Conservation (phyloP, 1,140 invertebrate species). For the Drosophila triauraria region DNA sequence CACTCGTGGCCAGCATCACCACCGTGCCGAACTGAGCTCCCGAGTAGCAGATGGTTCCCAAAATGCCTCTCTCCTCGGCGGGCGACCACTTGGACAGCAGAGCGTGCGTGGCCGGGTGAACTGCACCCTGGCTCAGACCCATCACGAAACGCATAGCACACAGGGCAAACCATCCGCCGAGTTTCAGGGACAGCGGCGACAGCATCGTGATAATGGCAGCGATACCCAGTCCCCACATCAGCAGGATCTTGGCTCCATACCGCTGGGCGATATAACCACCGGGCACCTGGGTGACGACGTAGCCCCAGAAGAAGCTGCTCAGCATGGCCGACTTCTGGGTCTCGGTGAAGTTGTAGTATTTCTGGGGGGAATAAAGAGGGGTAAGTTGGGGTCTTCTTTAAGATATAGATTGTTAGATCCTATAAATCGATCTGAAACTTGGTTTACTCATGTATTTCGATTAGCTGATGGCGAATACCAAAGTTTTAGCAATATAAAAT, state of each 20-base stretch:
- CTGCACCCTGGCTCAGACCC: conserved; percentile 92
- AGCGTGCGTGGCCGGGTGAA: conserved; percentile 93
- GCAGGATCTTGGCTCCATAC: conserved; percentile 87
- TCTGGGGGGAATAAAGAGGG: background rate
- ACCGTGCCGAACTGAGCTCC: conserved; percentile 91
- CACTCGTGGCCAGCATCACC: conserved; percentile 88
- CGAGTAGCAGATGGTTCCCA: conserved; percentile 88
- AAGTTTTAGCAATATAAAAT: background rate
- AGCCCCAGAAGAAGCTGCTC: conserved; percentile 88
- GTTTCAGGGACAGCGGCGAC: conserved; percentile 77
- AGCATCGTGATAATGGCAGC: conserved; percentile 85
- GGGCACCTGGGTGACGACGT: conserved; percentile 75
- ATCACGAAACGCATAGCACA: conserved; percentile 88
- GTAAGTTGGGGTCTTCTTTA: background rate
- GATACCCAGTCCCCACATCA: conserved; percentile 56
- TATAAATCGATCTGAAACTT: background rate
- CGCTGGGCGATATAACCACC: conserved; percentile 77
- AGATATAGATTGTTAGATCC: background rate
- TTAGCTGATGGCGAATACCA: background rate
- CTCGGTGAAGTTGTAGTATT: conserved; percentile 49
- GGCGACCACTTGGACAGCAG: conserved; percentile 93
- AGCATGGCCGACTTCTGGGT: conserved; percentile 75
- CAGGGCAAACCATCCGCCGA: conserved; percentile 87
- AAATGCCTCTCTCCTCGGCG: conserved; percentile 86
- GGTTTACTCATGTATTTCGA: background rate